Percentiles rank a stretch among this genome's conserved stretches.
phyloP scores from a whole-genome alignment of 1,140 invertebrate species.

The Amyelois transitella region DNA sequence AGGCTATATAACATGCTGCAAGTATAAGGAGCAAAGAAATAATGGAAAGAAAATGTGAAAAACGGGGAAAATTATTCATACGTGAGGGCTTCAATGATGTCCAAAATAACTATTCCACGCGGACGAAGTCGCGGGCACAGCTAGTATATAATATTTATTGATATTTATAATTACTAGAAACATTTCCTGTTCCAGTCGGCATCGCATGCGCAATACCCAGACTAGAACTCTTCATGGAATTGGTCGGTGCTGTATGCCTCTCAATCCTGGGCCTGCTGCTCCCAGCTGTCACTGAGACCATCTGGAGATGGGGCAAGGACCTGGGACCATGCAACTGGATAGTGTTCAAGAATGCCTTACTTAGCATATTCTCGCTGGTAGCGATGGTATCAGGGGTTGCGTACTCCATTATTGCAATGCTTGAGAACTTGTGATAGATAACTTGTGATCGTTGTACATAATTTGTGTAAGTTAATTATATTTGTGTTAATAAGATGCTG shows the following conservation, averaged over 20 bases:
- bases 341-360: constrained; percentile 78
- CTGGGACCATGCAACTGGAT: constrained; percentile 78
- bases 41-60: too few relatives aligned
- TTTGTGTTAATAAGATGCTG: not conserved
- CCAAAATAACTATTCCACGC: too few relatives aligned
- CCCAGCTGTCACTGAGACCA: constrained; percentile 88
- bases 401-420: constrained; percentile 71
- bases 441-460: not conserved
- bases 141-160: too few relatives aligned
- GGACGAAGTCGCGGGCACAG: too few relatives aligned
- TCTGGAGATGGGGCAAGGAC: constrained; percentile 78
- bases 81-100: too few relatives aligned
- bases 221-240: constrained; percentile 89
- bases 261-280: constrained; percentile 88
- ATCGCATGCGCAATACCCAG: constrained; percentile 85
- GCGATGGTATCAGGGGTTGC: constrained; percentile 81
- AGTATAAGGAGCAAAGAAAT: too few relatives aligned
- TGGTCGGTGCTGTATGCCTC: constrained; percentile 91
- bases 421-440: constrained; percentile 46
- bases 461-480: not conserved
- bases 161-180: not conserved
- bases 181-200: constrained; percentile 75
- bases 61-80: too few relatives aligned
- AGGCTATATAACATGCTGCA: too few relatives aligned
- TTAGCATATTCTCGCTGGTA: constrained; percentile 77